Conservation (phyloP, 2,888 invertebrate species). For the Venustoraphidia nigricollis region DNA sequence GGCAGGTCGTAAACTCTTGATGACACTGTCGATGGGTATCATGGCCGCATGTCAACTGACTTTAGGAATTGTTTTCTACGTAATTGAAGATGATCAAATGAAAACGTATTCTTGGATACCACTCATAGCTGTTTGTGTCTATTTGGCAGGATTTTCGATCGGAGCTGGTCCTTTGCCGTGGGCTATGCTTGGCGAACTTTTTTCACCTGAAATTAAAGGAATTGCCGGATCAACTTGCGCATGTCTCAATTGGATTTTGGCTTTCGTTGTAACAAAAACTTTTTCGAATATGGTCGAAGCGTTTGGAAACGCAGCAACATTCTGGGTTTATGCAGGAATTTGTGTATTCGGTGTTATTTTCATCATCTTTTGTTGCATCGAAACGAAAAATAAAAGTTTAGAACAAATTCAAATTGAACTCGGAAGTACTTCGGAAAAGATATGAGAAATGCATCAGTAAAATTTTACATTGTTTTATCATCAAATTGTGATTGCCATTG, state of each 20-base stretch:
- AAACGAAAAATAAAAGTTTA: slow-evolving; percentile 34
- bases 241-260: slow-evolving; percentile 28
- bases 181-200: slow-evolving; percentile 31
- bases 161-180: slow-evolving; percentile 34
- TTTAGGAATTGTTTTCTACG: slow-evolving; percentile 52
- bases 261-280: slow-evolving; percentile 25
- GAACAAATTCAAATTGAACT: slow-evolving; percentile 30
- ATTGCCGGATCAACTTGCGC: slow-evolving; percentile 24
- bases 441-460: too few species aligned
- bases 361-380: slow-evolving; percentile 33
- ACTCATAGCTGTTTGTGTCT: slow-evolving; percentile 25
- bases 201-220: slow-evolving; percentile 28
- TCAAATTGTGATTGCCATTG: too few species aligned
- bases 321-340: slow-evolving; percentile 33
- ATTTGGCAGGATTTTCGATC: slow-evolving; percentile 28
- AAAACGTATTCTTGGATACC: slow-evolving; percentile 23
- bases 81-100: slow-evolving; percentile 33
- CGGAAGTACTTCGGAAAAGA: too few species aligned
- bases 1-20: slow-evolving; percentile 57
- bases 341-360: slow-evolving; percentile 31
- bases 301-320: slow-evolving; percentile 26
- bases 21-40: slow-evolving; percentile 53
- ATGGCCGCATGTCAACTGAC: slow-evolving; percentile 51
- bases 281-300: slow-evolving; percentile 27
- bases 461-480: too few species aligned